phyloP scores from a whole-genome alignment of 2,113 vertebrate species.

The Ornithorhynchus anatinus region DNA sequence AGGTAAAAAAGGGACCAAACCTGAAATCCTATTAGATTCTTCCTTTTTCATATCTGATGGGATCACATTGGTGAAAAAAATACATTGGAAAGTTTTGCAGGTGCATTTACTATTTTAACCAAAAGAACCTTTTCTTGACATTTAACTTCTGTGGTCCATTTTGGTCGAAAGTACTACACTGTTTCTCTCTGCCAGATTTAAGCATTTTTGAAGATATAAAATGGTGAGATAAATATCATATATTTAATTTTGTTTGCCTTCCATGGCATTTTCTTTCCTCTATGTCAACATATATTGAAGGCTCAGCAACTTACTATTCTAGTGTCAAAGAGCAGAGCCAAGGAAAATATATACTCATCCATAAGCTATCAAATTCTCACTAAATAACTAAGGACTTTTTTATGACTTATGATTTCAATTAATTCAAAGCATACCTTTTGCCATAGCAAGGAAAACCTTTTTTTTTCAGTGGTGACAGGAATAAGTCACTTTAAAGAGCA shows the following conservation, averaged over 20 bases:
- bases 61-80: too few species aligned
- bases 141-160: slow-evolving; percentile 23
- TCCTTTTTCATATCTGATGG: too few species aligned
- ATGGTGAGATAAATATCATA: slow-evolving; percentile 5
- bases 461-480: background rate
- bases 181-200: slow-evolving; percentile 22
- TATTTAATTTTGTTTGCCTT: slow-evolving; percentile 21
- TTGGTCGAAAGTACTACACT: slow-evolving; percentile 41
- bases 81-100: too few species aligned
- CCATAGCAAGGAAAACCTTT: too few species aligned
- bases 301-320: background rate
- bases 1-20: too few species aligned
- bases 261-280: background rate
- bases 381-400: background rate
- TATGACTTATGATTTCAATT: background rate
- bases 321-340: background rate
- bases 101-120: too few species aligned
- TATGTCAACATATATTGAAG: background rate
- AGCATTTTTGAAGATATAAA: slow-evolving; percentile 6
- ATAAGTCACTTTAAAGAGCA: slow-evolving; percentile 20
- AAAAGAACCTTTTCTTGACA: slow-evolving; percentile 2
- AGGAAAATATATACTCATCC: too few species aligned
- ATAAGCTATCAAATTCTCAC: too few species aligned
- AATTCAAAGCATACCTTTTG: background rate
- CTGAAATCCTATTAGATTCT: too few species aligned